Percentiles rank a stretch among this genome's conserved stretches.
Evolutionary conservation across 2,888 invertebrate genomes (phyloP).

Genomic region (Epirrhoe alternata): DNA sequence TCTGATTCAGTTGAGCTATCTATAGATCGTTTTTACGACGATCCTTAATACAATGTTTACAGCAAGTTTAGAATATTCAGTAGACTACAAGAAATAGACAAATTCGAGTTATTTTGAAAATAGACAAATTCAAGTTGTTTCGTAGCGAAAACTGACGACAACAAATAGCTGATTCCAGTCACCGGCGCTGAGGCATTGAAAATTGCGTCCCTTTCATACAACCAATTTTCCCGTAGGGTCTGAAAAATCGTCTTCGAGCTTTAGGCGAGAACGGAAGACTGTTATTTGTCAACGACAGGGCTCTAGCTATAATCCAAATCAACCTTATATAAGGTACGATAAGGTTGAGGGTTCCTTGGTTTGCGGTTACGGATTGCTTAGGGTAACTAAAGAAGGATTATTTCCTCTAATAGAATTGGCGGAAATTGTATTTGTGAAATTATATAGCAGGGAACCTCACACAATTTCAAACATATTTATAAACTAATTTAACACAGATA

Average conservation of each 20-base stretch:
- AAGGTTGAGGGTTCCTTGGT: slow-evolving; percentile 16
- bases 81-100: neutral
- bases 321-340: neutral
- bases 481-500: neutral
- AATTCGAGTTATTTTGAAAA: neutral
- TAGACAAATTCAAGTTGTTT: neutral
- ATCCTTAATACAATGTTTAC: too few relatives aligned
- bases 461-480: neutral
- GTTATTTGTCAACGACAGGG: slow-evolving; percentile 34
- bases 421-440: slow-evolving; percentile 17
- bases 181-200: slow-evolving; percentile 34
- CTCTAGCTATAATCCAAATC: slow-evolving; percentile 3
- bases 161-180: slow-evolving; percentile 25
- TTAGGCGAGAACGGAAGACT: slow-evolving; percentile 28
- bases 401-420: slow-evolving; percentile 14
- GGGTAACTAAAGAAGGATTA: slow-evolving; percentile 5
- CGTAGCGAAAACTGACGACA: slow-evolving; percentile 13
- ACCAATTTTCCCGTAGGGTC: slow-evolving; percentile 28
- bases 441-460: slow-evolving; percentile 3
- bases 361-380: slow-evolving; percentile 8
- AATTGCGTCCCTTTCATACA: slow-evolving; percentile 43
- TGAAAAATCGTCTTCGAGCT: slow-evolving; percentile 40
- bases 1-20: neutral
- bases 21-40: too few relatives aligned
- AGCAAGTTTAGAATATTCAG: too few relatives aligned